A percentile compares a stretch with the other conserved stretches of the same genome.
These are phyloP conservation scores for Serripes groenlandicus DNA, from an alignment of 2,888 invertebrate species.

Conservation along the genomic window DNA sequence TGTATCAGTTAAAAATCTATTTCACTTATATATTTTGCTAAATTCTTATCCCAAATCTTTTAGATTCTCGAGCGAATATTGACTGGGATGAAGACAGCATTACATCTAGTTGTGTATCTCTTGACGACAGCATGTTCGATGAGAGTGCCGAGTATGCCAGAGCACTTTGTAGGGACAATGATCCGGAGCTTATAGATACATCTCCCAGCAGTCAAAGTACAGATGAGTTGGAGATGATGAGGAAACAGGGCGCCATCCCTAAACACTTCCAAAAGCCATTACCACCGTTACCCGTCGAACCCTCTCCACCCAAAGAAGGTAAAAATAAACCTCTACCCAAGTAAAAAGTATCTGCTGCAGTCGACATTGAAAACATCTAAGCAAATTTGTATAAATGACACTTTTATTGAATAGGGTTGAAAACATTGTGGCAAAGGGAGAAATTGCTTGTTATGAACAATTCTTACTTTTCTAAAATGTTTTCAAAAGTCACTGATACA, in stretches of 20 bases:
- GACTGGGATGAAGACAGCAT: conserved; percentile 58
- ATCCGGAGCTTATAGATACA: conserved; percentile 51
- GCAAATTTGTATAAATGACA: background rate
- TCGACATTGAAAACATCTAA: background rate
- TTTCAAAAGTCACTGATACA: background rate
- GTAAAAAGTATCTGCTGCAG: background rate
- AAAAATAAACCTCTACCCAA: background rate
- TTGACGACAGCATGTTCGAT: conserved; percentile 76
- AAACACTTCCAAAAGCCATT: conserved; percentile 73
- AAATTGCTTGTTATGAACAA: background rate
- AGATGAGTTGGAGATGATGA: conserved; percentile 79
- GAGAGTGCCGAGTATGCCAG: conserved; percentile 56
- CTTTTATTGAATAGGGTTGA: too few species aligned
- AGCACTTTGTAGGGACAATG: background rate
- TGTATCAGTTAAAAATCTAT: too few species aligned
- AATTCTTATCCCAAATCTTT: too few species aligned
- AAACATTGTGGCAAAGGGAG: background rate
- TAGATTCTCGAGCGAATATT: conserved; percentile 52
- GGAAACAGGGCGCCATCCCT: conserved; percentile 82
- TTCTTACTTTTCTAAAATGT: background rate
- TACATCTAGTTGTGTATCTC: conserved; percentile 81
- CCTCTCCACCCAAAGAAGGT: conserved; percentile 60
- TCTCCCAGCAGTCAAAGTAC: conserved; percentile 76
- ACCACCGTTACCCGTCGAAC: conserved; percentile 63
- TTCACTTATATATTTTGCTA: too few species aligned